A percentile compares a stretch with the other conserved stretches of the same genome.
Evolutionary conservation across 2,888 invertebrate species (phyloP).

Genomic region (Nowickia ferox): DNA sequence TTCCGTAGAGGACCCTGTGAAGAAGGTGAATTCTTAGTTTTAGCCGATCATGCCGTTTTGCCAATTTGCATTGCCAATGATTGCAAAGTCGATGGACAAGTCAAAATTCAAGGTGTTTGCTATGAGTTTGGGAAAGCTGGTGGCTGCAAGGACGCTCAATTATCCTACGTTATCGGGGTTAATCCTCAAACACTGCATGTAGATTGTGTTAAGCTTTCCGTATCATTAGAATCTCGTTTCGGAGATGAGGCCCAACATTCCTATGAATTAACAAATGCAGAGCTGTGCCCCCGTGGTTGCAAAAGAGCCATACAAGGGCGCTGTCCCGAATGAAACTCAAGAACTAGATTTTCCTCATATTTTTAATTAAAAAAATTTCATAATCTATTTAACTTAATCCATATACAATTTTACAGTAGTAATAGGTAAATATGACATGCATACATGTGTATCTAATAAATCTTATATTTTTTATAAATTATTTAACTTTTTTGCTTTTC

Average conservation of each 20-base stretch:
- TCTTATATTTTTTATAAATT: neutral
- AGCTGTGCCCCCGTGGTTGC: conserved; percentile 78
- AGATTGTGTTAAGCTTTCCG: conserved; percentile 84
- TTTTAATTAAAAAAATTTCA: conserved; percentile 18
- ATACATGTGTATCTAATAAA: neutral
- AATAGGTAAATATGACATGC: conserved; percentile 10
- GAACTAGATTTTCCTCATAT: neutral
- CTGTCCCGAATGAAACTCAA: conserved; percentile 72
- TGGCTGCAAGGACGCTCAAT: conserved; percentile 79
- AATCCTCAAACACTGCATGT: conserved; percentile 86
- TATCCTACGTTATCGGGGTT: conserved; percentile 84
- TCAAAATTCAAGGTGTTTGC: conserved; percentile 81
- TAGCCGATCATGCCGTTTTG: conserved; percentile 84
- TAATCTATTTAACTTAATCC: conserved; percentile 46
- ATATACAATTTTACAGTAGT: conserved; percentile 29
- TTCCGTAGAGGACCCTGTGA: conserved; percentile 87
- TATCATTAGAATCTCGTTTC: conserved; percentile 79
- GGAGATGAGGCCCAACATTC: conserved; percentile 70
- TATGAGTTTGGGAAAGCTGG: conserved; percentile 77
- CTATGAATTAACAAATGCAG: conserved; percentile 75
- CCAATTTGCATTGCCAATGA: conserved; percentile 87
- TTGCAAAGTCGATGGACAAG: conserved; percentile 85
- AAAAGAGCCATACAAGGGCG: conserved; percentile 76
- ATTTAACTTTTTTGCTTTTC: conserved; percentile 22
- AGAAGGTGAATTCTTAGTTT: conserved; percentile 84